A percentile compares a stretch with the other conserved stretches of the same genome.
These are phyloP conservation scores for Epinotia ramella DNA, from an alignment of 2,888 invertebrate species.

Conservation along the genomic window DNA sequence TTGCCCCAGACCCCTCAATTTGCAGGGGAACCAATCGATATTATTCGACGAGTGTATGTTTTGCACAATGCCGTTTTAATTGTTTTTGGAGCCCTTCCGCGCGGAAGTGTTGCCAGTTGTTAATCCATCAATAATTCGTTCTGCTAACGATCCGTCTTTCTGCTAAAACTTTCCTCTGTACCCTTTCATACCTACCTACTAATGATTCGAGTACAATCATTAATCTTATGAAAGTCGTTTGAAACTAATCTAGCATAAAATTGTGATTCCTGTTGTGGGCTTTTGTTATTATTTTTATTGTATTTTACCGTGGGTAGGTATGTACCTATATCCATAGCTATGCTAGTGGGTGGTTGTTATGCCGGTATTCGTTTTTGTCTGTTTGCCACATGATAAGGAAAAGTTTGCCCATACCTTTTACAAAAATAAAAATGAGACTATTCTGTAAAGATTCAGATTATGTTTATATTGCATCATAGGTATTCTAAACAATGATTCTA, in stretches of 20 bases:
- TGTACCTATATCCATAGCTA: not conserved
- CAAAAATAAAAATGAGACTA: not conserved
- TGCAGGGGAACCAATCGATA: conserved; percentile 58
- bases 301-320: not conserved
- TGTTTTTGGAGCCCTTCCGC: conserved; percentile 72
- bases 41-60: conserved; percentile 63
- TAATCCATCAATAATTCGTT: conserved; percentile 80
- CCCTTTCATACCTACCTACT: conserved; percentile 59
- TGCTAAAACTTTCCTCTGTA: conserved; percentile 54
- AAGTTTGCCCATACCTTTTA: not conserved
- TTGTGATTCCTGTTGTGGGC: conserved; percentile 46
- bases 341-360: not conserved
- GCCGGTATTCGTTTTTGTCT: not conserved
- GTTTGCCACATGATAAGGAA: not conserved
- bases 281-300: conserved; percentile 26
- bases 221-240: conserved; percentile 48
- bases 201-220: conserved; percentile 46
- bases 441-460: not conserved
- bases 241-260: conserved; percentile 53
- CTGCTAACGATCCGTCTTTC: conserved; percentile 61
- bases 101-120: conserved; percentile 60
- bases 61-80: conserved; percentile 74
- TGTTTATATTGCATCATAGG: not conserved
- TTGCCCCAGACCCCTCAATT: conserved; percentile 59
- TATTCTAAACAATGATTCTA: too few relatives aligned